These are phyloP conservation scores for Empis stercorea DNA, from an alignment of 2,888 invertebrate species.

Conservation along the genomic window DNA sequence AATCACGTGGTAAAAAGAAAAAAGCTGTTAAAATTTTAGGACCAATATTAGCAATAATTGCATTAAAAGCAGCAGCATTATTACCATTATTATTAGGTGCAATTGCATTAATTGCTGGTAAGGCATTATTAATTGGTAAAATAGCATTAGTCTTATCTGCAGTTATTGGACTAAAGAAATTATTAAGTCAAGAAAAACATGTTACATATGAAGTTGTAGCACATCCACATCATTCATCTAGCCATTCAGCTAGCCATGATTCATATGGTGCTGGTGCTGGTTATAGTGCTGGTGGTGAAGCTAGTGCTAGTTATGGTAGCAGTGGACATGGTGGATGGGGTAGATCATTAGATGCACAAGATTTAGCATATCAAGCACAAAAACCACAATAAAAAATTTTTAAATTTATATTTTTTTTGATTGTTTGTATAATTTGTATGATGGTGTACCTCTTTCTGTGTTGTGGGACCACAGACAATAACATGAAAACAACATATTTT, in stretches of 20 bases:
- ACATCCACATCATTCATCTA: constrained; percentile 65
- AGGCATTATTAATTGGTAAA: constrained; percentile 73
- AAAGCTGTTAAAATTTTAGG: constrained; percentile 68
- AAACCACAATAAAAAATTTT: constrained; percentile 39
- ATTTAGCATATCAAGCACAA: constrained; percentile 67
- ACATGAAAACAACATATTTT: no score
- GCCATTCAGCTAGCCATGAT: constrained; percentile 56
- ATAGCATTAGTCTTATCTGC: constrained; percentile 71
- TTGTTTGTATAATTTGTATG: no score
- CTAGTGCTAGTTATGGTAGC: constrained; percentile 48
- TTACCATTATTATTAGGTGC: constrained; percentile 67
- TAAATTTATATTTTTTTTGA: no score
- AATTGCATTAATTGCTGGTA: constrained; percentile 74
- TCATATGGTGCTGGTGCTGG: constrained; percentile 40
- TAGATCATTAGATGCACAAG: constrained; percentile 60
- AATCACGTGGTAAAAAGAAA: constrained; percentile 70
- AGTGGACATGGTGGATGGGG: constrained; percentile 62
- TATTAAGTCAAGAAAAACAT: constrained; percentile 68
- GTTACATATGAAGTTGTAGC: constrained; percentile 80
- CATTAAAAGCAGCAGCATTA: constrained; percentile 65
- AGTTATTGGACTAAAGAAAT: constrained; percentile 72
- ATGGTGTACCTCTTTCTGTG: no score
- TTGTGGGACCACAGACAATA: no score
- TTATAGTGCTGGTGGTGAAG: constrained; percentile 43
- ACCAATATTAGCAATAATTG: constrained; percentile 60